These are phyloP conservation scores for Ophiodon elongatus DNA, from an alignment of 2,113 vertebrate genomes.

Conservation along the genomic window DNA sequence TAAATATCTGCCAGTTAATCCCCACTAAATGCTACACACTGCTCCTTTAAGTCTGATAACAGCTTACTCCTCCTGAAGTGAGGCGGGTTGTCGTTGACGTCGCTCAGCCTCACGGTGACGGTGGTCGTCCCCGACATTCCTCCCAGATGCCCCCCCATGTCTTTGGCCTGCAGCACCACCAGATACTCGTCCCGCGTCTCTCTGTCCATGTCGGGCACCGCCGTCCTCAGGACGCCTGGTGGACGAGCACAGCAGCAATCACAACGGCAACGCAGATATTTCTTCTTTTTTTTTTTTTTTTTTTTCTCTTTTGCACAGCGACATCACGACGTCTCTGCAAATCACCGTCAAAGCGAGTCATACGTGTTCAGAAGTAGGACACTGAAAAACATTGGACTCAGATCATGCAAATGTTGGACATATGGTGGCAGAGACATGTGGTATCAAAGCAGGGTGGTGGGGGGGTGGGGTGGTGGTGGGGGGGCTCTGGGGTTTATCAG, in stretches of 20 bases:
- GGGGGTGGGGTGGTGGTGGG: too few species aligned
- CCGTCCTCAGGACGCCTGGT: constrained; percentile 88
- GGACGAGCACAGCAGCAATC: constrained; percentile 13
- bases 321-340: constrained; percentile 14
- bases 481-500: constrained; percentile 42
- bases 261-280: too few species aligned
- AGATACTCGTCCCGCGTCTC: constrained; percentile 90
- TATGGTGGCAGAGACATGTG: constrained; percentile 35
- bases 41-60: constrained; percentile 40
- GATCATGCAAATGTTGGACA: constrained; percentile 29
- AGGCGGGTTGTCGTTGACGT: constrained; percentile 88
- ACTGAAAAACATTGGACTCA: constrained; percentile 4
- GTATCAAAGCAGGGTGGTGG: not conserved
- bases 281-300: too few species aligned
- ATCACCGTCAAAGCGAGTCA: constrained; percentile 51
- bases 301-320: constrained; percentile 44
- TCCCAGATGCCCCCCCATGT: constrained; percentile 93
- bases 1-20: too few species aligned
- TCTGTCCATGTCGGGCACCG: constrained; percentile 91
- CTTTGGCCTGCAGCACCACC: constrained; percentile 91
- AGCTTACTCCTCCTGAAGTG: constrained; percentile 85
- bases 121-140: constrained; percentile 92
- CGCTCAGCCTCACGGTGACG: constrained; percentile 88
- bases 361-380: constrained; percentile 34
- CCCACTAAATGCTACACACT: too few species aligned